Evolutionary conservation across 2,113 vertebrate species (phyloP).

Genomic region (Indicator maculatus): DNA sequence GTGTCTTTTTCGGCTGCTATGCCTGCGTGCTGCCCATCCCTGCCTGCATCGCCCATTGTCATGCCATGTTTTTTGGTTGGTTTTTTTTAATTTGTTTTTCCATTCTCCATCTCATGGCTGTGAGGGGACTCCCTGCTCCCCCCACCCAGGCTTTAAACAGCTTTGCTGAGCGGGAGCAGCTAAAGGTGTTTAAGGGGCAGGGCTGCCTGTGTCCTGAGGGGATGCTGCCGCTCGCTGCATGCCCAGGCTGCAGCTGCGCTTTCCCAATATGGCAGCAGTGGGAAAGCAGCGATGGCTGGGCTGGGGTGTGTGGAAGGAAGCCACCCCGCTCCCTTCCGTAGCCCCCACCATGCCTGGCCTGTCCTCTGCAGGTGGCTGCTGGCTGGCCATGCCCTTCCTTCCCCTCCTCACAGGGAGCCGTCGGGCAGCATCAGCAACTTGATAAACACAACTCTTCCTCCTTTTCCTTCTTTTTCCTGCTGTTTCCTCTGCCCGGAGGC

Average conservation of each 20-base stretch:
- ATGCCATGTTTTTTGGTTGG: background rate
- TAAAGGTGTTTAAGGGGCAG: conserved; percentile 22
- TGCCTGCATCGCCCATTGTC: background rate
- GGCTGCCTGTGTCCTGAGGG: fast-evolving
- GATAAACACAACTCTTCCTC: conserved; percentile 15
- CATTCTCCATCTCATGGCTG: background rate
- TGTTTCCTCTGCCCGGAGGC: background rate
- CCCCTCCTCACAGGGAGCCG: background rate
- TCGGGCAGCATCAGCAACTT: conserved; percentile 10
- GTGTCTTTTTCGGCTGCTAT: conserved; percentile 63
- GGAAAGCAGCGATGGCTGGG: background rate
- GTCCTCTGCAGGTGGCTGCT: background rate
- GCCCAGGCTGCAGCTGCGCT: background rate
- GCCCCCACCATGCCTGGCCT: background rate
- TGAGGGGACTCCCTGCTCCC: background rate
- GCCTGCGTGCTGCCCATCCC: conserved; percentile 15
- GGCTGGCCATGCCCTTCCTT: conserved; percentile 2
- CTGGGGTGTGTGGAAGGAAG: background rate
- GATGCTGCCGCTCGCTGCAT: background rate
- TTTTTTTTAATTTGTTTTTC: background rate
- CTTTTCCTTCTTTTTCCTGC: background rate
- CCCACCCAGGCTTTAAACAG: background rate
- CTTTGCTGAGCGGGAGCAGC: conserved; percentile 26
- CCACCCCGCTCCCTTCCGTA: conserved; percentile 3
- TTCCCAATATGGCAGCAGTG: background rate